Conservation (phyloP, 2,797 vertebrate genomes). For the Agapornis canus region DNA sequence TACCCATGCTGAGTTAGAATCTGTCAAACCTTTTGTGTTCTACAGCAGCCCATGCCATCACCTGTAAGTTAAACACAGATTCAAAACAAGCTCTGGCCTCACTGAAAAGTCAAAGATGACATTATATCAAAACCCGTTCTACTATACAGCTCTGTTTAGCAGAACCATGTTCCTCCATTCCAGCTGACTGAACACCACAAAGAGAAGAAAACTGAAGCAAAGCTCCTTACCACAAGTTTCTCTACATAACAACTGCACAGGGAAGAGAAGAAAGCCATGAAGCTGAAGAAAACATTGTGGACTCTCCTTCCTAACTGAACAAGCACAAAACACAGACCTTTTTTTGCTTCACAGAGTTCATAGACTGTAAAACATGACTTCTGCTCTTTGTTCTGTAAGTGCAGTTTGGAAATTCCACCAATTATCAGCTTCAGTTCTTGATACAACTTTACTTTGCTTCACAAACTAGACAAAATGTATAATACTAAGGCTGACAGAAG, state of each 20-base stretch:
- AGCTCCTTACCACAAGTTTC: background rate
- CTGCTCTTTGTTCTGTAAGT: background rate
- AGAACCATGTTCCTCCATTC: background rate
- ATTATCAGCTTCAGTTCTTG: background rate
- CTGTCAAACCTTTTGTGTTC: background rate
- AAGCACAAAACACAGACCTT: background rate
- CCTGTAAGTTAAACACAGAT: background rate
- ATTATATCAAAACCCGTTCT: background rate
- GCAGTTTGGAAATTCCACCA: background rate
- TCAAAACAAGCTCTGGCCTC: background rate
- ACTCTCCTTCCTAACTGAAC: background rate
- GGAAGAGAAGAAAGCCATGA: background rate
- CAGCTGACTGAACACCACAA: background rate
- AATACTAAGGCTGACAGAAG: background rate
- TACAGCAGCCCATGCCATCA: background rate
- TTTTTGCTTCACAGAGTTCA: background rate
- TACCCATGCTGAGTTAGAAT: rapidly evolving
- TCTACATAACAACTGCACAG: background rate
- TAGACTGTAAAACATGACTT: background rate
- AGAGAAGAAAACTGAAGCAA: background rate
- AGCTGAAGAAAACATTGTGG: background rate
- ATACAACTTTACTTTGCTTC: background rate
- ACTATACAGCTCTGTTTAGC: background rate
- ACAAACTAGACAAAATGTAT: background rate
- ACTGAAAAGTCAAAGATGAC: background rate